Conservation (phyloP, 2,888 invertebrate genomes). For the Eretmocerus hayati region DNA sequence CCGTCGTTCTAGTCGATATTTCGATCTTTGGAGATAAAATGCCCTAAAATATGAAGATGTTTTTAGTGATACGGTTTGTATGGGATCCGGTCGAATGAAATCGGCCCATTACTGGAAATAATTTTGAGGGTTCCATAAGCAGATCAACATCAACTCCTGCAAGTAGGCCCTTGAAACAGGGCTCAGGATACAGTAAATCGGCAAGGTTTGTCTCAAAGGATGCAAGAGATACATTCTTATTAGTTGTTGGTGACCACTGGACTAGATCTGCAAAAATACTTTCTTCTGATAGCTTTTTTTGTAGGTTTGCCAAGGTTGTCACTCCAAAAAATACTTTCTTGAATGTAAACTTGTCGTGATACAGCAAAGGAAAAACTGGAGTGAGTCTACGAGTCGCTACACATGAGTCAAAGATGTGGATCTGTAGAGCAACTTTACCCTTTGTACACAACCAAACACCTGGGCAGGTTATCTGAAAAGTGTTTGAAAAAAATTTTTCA, state of each 20-base stretch:
- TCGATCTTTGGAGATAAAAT: constrained; percentile 67
- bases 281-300: constrained; percentile 53
- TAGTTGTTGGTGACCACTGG: constrained; percentile 50
- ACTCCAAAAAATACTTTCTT: constrained; percentile 52
- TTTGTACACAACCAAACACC: constrained; percentile 78
- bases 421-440: constrained; percentile 66
- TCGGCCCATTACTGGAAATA: constrained; percentile 64
- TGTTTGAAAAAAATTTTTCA: too few relatives aligned
- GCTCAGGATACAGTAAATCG: constrained; percentile 59
- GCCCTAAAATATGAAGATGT: constrained; percentile 51
- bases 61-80: too few relatives aligned
- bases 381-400: constrained; percentile 60
- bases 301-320: constrained; percentile 47
- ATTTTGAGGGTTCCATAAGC: constrained; percentile 60
- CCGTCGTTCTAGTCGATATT: constrained; percentile 59
- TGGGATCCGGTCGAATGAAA: too few relatives aligned
- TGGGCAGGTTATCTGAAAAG: constrained; percentile 69
- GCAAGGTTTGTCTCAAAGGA: constrained; percentile 59
- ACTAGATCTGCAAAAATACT: constrained; percentile 59
- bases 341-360: constrained; percentile 67
- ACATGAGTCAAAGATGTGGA: constrained; percentile 62
- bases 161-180: constrained; percentile 50
- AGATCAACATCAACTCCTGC: constrained; percentile 59
- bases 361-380: constrained; percentile 65
- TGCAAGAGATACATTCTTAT: constrained; percentile 52